Base-by-base conservation (phyloP, 1,140 invertebrate species). In the Papilio polytes region DNA sequence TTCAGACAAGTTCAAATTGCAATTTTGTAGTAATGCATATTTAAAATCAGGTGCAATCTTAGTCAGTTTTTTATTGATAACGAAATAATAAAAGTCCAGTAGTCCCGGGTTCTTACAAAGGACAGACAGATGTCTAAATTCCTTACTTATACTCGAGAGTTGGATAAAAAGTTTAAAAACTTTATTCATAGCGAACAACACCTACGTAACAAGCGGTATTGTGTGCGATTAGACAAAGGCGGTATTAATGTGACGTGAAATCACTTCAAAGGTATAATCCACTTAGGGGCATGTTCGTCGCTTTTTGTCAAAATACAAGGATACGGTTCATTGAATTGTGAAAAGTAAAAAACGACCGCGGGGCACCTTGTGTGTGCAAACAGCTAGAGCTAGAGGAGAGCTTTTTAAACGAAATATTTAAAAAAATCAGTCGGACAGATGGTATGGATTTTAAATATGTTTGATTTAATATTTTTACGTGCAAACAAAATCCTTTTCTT, bases 241-340 rank as follows among this genome's bases (percentile, higher is more conserved):
- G 79, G 88, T 85, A 89, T 92, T 90, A 94, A 94, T 94, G 90
- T 88, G 92, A 93, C 89, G 92, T 94, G 90, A 92, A 94, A 94
- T 94, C 91, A 90, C 85, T 88, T 87, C 81, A 86, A 87, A 89
- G 85, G 85, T 83, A 89, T 94, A 94, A 94, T 94, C 93, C 91
- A 94, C 93, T 94, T 94, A 94, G 86, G 86, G 91, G 93, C 91
- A 92, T 94, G 93, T 94, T 48, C 86, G 88, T 85, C 85, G 89
- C 87, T 90, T 92, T 91, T 94, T 93, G 88, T 92, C 88, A 91
- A 91, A 93, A 92, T 90, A 92, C 83, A 86, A 82, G 80, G 82
- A 87, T 81, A 89, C 82, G 89, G 88, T 89, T 91, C 91, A 92
- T 94, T 94, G 90, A 89, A 85, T 89, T 90, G 91, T 93, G 90